Evolutionary conservation across 2,113 vertebrate species (phyloP).

Genomic region (Amblyornis subalaris): DNA sequence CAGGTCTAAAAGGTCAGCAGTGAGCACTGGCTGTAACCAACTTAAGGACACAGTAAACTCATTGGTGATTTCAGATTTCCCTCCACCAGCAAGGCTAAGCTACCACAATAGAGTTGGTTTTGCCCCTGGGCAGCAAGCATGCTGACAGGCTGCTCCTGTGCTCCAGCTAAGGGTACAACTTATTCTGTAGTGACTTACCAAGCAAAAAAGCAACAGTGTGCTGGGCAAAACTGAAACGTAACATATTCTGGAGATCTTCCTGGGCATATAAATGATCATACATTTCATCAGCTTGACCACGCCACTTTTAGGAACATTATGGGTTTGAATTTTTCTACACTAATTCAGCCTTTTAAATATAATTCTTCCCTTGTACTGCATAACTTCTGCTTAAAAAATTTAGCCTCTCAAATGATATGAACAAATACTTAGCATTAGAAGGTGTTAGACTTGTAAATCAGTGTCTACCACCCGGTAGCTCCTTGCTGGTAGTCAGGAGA

Average conservation of each 20-base stretch:
- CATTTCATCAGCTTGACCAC: neutral
- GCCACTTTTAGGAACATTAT: neutral
- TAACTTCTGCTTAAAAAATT: neutral
- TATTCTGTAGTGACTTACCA: neutral
- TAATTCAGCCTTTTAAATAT: neutral
- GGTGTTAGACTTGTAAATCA: neutral
- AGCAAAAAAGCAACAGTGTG: neutral
- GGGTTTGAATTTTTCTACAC: neutral
- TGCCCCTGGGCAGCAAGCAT: fast-evolving
- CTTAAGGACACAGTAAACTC: neutral
- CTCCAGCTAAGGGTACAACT: neutral
- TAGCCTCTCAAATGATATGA: neutral
- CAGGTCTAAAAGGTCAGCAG: neutral
- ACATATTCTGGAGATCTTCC: neutral
- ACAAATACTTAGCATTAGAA: neutral
- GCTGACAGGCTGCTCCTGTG: neutral
- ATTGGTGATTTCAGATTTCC: neutral
- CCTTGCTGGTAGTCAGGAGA: neutral
- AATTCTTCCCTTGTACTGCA: neutral
- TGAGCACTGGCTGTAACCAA: neutral
- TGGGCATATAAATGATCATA: neutral
- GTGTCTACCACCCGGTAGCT: neutral
- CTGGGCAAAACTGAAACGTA: neutral
- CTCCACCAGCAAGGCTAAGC: neutral
- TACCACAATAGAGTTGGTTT: neutral